Base-by-base conservation (phyloP, 2,888 invertebrate species). In the Temnothorax rugatulus region DNA sequence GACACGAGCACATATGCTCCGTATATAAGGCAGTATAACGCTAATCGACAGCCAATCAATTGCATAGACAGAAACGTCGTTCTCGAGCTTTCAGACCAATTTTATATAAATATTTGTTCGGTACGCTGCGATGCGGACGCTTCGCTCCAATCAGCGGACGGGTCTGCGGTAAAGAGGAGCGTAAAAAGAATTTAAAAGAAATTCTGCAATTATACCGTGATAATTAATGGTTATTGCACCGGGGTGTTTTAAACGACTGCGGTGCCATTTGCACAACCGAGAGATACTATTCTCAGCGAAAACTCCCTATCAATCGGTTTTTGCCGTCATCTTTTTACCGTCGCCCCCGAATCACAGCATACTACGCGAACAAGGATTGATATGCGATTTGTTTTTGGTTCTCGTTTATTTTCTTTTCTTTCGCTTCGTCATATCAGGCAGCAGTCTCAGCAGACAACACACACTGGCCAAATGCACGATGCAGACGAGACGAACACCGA, bases 401-500 rank as follows among this genome's bases (percentile, higher is more conserved):
- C 5, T 77, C 13, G 47, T 57, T 63, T 61, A 0, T 50, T 61
- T 18, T 44, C 34, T 41, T 59, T 47, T 54, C 5, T 73, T 38
- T 59, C 38, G 34, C 52, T 61, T 73, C 38, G 4, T 81, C 47
- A 50, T 57, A 77, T 92, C 93, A 93, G 93, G 93, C 93, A 93
- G 91, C 92, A 91, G 90, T 92, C 89, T 88, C 88, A 91, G 90
- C 92, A 94, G 93, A 92, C 93, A 93, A 91, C 92, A 89, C 90
- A 86, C 90, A 92, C 88, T 90, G 91, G 90, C 85, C 90, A 93
- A 93, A 94, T 92, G 93, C 93, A 93, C 91, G 87, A 91, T 93
- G 93, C 93, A 92, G 91, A 94, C 94, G 93, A 90, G 92, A 94
- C 94, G 93, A 9, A 94, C 94, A 94, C 94, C 93, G 92, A 94